Evolutionary conservation across 2,113 vertebrate genomes (phyloP).

Genomic region (Corythornis vintsioides): DNA sequence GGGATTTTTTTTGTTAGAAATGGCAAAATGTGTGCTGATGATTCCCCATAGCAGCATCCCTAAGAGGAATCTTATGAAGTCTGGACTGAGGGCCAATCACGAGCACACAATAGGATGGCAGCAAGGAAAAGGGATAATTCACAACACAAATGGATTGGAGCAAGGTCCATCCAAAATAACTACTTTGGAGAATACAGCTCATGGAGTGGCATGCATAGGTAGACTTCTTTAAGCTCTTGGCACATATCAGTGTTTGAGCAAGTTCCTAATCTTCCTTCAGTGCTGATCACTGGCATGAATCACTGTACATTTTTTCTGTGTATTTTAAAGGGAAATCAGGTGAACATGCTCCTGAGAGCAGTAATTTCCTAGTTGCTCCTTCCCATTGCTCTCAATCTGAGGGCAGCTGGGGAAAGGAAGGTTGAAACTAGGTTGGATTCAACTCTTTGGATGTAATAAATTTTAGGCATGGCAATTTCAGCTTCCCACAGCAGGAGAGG

Average conservation of each 20-base stretch:
- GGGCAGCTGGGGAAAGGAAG: not conserved
- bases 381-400: not conserved
- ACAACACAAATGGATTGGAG: not conserved
- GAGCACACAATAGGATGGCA: not conserved
- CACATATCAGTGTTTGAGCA: not conserved
- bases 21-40: not conserved
- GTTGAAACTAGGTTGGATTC: not conserved
- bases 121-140: not conserved
- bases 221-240: not conserved
- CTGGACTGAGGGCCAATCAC: not conserved
- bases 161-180: not conserved
- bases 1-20: not conserved
- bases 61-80: not conserved
- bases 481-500: not conserved
- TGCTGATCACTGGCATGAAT: not conserved
- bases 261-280: not conserved
- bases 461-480: not conserved
- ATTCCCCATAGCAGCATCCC: not conserved
- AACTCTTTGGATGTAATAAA: not conserved
- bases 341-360: not conserved
- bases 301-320: not conserved
- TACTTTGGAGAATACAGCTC: not conserved
- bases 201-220: not conserved
- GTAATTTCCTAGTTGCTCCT: not conserved
- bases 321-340: not conserved